phyloP scores from a whole-genome alignment of 2,797 vertebrate genomes.

The Melanotaenia maccullochi region DNA sequence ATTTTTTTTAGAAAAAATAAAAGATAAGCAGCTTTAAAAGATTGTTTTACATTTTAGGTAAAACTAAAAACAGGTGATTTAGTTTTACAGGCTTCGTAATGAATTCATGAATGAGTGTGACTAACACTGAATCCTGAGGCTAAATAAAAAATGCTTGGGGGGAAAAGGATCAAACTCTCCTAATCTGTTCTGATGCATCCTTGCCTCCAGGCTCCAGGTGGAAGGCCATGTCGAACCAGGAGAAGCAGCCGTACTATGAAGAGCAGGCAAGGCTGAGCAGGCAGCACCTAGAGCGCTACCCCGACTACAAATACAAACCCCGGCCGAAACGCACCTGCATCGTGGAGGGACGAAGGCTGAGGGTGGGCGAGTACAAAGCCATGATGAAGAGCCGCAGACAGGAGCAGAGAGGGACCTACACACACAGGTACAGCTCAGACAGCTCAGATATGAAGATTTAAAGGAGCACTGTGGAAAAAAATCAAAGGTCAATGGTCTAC shows the following conservation, averaged over 20 bases:
- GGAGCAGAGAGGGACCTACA: conserved; percentile 87
- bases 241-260: conserved; percentile 98
- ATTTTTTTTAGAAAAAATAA: too few relatives aligned
- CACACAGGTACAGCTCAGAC: conserved; percentile 70
- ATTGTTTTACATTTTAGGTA: too few relatives aligned
- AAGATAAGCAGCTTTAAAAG: too few relatives aligned
- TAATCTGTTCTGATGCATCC: conserved; percentile 4
- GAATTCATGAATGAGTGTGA: too few relatives aligned
- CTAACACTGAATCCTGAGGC: too few relatives aligned
- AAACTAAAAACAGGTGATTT: too few relatives aligned
- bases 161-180: too few relatives aligned
- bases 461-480: too few relatives aligned
- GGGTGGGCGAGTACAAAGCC: conserved; percentile 98
- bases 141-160: too few relatives aligned
- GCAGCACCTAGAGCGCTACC: conserved; percentile 97
- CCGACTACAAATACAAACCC: conserved; percentile 97
- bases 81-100: too few relatives aligned
- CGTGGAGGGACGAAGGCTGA: conserved; percentile 92
- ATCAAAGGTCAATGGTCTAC: too few relatives aligned
- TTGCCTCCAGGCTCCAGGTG: conserved; percentile 89
- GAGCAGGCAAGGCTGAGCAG: conserved; percentile 96
- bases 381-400: conserved; percentile 96
- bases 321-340: conserved; percentile 98
- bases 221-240: conserved; percentile 98
- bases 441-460: too few relatives aligned